These are phyloP conservation scores for Decapterus maruadsi DNA, from an alignment of 2,797 vertebrate genomes.

Conservation along the genomic window DNA sequence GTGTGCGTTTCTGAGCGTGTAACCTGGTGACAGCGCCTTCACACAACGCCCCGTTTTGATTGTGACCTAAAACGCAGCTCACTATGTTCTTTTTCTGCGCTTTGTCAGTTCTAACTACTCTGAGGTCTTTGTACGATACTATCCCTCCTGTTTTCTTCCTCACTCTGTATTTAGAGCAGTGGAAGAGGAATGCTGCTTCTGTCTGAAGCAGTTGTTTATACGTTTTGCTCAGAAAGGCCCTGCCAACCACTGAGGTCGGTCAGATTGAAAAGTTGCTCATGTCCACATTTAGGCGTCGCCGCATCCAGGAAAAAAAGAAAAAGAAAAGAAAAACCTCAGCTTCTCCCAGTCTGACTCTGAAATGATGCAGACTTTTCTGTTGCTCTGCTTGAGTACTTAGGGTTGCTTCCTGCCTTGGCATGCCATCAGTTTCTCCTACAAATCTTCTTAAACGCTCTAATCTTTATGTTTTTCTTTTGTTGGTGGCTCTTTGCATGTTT, in stretches of 20 bases:
- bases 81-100: conserved; percentile 46
- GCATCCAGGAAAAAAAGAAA: conserved; percentile 33
- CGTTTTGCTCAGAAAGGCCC: conserved; percentile 59
- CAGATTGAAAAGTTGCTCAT: conserved; percentile 62
- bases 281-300: conserved; percentile 64
- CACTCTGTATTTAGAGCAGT: conserved; percentile 60
- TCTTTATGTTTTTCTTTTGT: conserved; percentile 17
- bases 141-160: conserved; percentile 35
- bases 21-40: conserved; percentile 57
- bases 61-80: conserved; percentile 54
- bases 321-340: conserved; percentile 55
- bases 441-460: conserved; percentile 29
- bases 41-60: conserved; percentile 55
- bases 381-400: conserved; percentile 33
- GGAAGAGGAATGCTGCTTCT: conserved; percentile 46
- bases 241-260: conserved; percentile 63
- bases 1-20: conserved; percentile 43
- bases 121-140: conserved; percentile 47
- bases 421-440: not conserved
- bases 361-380: conserved; percentile 47
- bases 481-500: conserved; percentile 8
- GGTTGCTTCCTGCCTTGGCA: conserved; percentile 45
- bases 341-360: conserved; percentile 43
- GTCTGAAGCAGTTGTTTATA: conserved; percentile 74
- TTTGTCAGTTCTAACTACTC: conserved; percentile 32